Evolutionary conservation across 2,888 invertebrate genomes (phyloP), one percentile per base, ranked within the genome.

Genomic region (Hirtodrosophila confusa): DNA sequence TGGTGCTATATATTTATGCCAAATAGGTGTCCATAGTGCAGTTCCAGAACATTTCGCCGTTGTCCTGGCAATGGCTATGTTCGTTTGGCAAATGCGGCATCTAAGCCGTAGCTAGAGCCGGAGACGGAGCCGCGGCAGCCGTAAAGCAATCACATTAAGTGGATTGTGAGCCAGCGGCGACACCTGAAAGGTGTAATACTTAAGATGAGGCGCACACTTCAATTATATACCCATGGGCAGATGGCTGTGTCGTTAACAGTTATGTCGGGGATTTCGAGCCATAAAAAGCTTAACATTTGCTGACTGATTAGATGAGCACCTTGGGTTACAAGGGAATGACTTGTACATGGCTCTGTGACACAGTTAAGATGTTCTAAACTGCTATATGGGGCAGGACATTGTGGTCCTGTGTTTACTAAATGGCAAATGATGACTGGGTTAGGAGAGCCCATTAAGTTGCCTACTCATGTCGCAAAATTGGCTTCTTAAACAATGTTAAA

Each of bases 81-180:
- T 75, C 50, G 45, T 45, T 63, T 50, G 35, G 45, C 24, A 62
- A 78, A 75, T 78, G 66, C 48, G 53, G 11, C 35, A 33, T 35
- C 41, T 60, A 39, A 27, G 57, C 24, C 43, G 35, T 36, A 40
- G 44, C 23, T 36, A 17, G 17, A 17, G 17, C 17, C 17, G 17
- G 17, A 17, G 17, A 17, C 17, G 17, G 17, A 17, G 29, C 6
- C 27, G 6, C 70, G 31, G 9, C 58, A 29, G 68, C 61, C 72
- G 44, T 71, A 54, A 64, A 58, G 72, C 76, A 80, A 80, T 80
- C 83, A 72, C 69, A 79, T 75, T 86, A 80, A 82, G 83, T 75
- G 72, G 58, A 61, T 65, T 66, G 56, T 49, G 51, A 24, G 61
- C 50, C 44, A 40, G 7, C 39, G 29, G 10, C 43, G 23, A 36